Evolutionary conservation across 1,140 invertebrate genomes (phyloP), one percentile per base, ranked within the genome.

Genomic region (Heliconius himera): DNA sequence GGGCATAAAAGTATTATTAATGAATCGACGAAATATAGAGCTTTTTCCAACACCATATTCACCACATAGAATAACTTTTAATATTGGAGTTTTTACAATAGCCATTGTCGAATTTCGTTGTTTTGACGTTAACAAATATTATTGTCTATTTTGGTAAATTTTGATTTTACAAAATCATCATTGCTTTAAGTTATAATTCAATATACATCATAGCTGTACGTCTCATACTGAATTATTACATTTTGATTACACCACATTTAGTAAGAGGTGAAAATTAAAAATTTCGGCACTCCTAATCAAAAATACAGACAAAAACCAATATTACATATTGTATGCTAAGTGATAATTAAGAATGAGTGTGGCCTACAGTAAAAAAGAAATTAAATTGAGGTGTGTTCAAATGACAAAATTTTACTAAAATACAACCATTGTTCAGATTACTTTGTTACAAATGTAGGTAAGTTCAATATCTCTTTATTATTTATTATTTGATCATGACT

Each of bases 41-140:
- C 97, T 98, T 95, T 99, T 99, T 38, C 98, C 98, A 9, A 99
- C 98, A 72, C 98, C 98, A 95, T 98, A 99, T 95, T 99, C 98
- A 38, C 98, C 98, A 93, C 98, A 98, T 56, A 99, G 95, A 88
- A 99, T 99, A 22, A 99, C 97, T 96, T 99, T 99, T 89, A 98
- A 97, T 87, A 98, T 98, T 13, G 98, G 98, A 83, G 97, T 96
- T 95, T 97, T 97, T 80, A 97, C 96, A 85, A 97, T 96, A 85
- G 97, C 97, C 97, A 98, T 98, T 60, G 49, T 71, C 54, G 74
- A 74, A 56, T 70, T 75, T 78, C 66, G 76, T 81, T 77, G 72
- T 60, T 70, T 72, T 51, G 74, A 80, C 60, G 9, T 3, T 66
- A 26, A 29, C 29, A 66, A 29, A 66, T 66, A 29, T 66, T 66